These are phyloP conservation scores for Eristalis tenax DNA, from an alignment of 2,888 invertebrate species.

Conservation along the genomic window DNA sequence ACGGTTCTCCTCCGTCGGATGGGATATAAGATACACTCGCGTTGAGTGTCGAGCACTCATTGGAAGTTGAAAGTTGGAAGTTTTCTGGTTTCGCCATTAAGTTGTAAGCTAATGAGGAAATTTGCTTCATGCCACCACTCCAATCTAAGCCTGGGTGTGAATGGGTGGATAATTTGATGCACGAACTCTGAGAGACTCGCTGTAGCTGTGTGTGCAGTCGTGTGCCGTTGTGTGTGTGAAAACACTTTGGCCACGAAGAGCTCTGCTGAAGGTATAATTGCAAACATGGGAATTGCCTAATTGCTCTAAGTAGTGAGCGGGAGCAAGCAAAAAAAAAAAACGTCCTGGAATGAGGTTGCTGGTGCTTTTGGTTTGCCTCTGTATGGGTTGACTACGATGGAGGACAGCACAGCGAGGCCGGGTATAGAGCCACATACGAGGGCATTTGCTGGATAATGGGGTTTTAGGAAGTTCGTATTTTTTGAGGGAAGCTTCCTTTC, in stretches of 20 bases:
- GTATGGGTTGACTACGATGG: neutral
- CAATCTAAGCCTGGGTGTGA: neutral
- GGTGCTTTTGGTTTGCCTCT: neutral
- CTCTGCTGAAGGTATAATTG: constrained; percentile 75
- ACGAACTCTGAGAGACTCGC: constrained; percentile 12
- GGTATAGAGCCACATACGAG: constrained; percentile 17
- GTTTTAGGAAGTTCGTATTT: constrained; percentile 41
- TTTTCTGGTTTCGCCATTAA: constrained; percentile 62
- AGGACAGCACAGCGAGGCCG: neutral
- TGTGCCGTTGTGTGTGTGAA: constrained; percentile 24
- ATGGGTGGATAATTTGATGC: constrained; percentile 57
- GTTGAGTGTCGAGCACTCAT: constrained; percentile 60
- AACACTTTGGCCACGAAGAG: constrained; percentile 44
- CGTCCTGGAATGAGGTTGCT: neutral
- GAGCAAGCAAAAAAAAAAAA: constrained; percentile 2
- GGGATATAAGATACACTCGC: constrained; percentile 52
- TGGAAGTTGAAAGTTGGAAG: constrained; percentile 60
- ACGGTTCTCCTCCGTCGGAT: constrained; percentile 41
- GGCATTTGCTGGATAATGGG: constrained; percentile 38
- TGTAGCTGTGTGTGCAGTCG: neutral
- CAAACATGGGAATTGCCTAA: constrained; percentile 79
- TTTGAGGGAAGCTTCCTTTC: neutral
- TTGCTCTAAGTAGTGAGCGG: constrained; percentile 74
- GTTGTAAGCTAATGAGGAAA: constrained; percentile 73
- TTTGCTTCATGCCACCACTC: constrained; percentile 50